Percentiles rank a stretch among this genome's conserved stretches.
Evolutionary conservation across 1,140 invertebrate genomes (phyloP).

Genomic region (Phthorimaea operculella): DNA sequence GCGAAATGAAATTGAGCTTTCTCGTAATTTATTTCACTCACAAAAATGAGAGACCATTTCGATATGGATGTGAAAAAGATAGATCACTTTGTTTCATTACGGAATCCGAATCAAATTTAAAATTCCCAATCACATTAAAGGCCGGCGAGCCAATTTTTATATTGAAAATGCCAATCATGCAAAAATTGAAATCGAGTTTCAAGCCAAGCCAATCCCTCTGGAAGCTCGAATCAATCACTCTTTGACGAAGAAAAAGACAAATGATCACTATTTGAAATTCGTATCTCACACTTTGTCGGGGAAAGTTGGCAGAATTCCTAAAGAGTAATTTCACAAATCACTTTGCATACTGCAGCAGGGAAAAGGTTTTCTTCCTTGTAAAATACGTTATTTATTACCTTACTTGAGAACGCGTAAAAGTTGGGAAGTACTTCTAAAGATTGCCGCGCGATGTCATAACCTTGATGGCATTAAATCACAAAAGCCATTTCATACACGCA

Average conservation of each 20-base stretch:
- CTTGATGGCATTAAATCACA: constrained; percentile 46
- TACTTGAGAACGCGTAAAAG: constrained; percentile 26
- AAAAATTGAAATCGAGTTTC: not conserved
- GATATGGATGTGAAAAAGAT: no score
- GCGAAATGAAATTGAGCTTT: no score
- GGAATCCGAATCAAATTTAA: not conserved
- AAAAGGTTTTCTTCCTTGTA: not conserved
- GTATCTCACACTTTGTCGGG: not conserved
- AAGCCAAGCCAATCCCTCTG: not conserved
- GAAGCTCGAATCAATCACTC: not conserved
- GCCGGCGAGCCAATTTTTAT: not conserved
- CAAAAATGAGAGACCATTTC: no score
- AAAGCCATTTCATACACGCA: constrained; percentile 26
- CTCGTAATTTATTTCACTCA: no score
- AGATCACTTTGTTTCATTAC: no score
- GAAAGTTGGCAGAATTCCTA: not conserved
- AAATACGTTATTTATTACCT: constrained; percentile 27
- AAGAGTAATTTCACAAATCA: constrained; percentile 17
- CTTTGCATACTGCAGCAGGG: constrained; percentile 3
- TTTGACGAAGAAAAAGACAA: not conserved
- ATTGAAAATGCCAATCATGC: not conserved
- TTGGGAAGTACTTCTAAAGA: constrained; percentile 34
- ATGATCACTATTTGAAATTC: constrained; percentile 1
- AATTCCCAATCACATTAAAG: not conserved
- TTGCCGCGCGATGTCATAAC: constrained; percentile 40